Evolutionary conservation across 2,888 invertebrate genomes (phyloP), one percentile per base, ranked within the genome.

Genomic region (Leptinotarsa haldemani): DNA sequence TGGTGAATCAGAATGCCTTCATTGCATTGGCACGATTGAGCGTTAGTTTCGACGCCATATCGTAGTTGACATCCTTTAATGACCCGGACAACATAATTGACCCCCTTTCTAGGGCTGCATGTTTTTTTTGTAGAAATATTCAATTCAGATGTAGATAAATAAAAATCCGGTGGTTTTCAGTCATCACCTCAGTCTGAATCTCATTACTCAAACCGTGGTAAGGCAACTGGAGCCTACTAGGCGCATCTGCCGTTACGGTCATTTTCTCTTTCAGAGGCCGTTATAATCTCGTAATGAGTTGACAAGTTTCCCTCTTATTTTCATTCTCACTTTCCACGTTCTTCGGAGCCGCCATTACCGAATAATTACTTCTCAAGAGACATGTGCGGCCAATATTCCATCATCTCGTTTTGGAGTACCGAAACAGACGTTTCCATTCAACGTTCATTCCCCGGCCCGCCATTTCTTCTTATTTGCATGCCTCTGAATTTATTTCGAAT

Each of bases 401-500:
- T 61, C 25, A 61, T 61, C 40, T 40, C 40, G 13, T 30, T 18
- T 72, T 18, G 40, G 64, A 74, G 70, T 65, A 56, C 52, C 70
- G 47, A 56, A 66, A 72, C 71, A 73, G 73, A 77, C 71, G 73
- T 61, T 71, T 63, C 16, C 3, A 30, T 61, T 30, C 61, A n/a
- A 40, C 30, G 65, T 70, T 73, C 66, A 74, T 69, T 58, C 50
- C 61, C 61, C 40, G 30, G 15, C 40, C 61, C 61, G 18, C 67
- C 64, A 58, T 20, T 67, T 75, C 67, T 71, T 66, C 69, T 74
- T 74, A 75, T 77, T 70, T 74, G 72, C 70, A 65, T 66, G 70
- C 69, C 74, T 64, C 69, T 56, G 66, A 77, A 74, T 77, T 77
- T 74, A 73, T 71, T 71, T 70, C 68, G 72, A 76, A 77, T 77